Percentiles rank a stretch among this genome's conserved stretches.
These are phyloP conservation scores for Oncorhynchus mykiss DNA, from an alignment of 2,113 vertebrate species.

Conservation along the genomic window DNA sequence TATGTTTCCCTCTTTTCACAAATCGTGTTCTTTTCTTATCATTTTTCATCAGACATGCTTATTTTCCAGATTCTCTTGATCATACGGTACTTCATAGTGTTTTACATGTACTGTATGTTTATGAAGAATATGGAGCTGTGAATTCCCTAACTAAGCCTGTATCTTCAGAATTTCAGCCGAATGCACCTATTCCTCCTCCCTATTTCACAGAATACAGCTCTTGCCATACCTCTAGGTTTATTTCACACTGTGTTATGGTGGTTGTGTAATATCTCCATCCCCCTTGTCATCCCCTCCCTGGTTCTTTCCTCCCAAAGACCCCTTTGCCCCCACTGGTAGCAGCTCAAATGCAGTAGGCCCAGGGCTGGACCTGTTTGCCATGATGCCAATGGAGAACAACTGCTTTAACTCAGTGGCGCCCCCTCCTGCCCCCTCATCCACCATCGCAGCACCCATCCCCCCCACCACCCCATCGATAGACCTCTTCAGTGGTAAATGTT, in stretches of 20 bases:
- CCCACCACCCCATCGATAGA: conserved; percentile 84
- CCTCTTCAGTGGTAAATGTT: conserved; percentile 94
- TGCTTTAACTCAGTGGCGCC: conserved; percentile 62
- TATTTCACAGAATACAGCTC: background rate
- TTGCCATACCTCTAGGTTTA: background rate
- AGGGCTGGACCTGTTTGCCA: conserved; percentile 94
- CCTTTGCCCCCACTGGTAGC: conserved; percentile 88
- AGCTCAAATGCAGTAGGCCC: conserved; percentile 75
- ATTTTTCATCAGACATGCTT: background rate
- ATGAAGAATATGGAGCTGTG: background rate
- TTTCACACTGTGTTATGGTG: conserved; percentile 4
- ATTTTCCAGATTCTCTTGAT: background rate
- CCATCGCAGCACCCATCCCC: conserved; percentile 80
- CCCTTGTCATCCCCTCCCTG: conserved; percentile 45
- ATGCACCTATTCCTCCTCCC: background rate
- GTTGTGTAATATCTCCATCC: conserved; percentile 43
- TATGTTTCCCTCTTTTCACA: too few species aligned
- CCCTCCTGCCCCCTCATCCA: conserved; percentile 65
- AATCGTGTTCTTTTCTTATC: too few species aligned
- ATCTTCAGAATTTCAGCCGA: background rate
- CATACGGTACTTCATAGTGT: background rate
- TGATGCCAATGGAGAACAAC: conserved; percentile 86
- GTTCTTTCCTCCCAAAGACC: conserved; percentile 84
- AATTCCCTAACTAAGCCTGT: background rate
- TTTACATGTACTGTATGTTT: background rate